Percentiles rank a stretch among this genome's conserved stretches.
phyloP scores from a whole-genome alignment of 2,797 vertebrate genomes.

The Platalea minor region DNA sequence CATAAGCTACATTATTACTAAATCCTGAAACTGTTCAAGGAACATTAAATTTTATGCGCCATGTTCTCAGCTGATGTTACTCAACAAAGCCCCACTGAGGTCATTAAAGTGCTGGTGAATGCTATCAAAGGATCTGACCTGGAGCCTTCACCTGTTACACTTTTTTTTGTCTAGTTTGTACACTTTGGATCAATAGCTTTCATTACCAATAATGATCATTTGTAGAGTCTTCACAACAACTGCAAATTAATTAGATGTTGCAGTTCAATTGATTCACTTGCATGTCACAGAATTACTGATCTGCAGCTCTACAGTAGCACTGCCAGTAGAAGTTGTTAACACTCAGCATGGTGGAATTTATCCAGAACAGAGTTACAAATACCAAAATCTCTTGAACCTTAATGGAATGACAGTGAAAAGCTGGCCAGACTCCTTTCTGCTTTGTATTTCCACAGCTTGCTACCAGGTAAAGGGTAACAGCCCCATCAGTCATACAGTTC shows the following conservation, averaged over 20 bases:
- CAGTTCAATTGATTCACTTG: neutral
- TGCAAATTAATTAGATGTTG: constrained; percentile 12
- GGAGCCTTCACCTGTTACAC: neutral
- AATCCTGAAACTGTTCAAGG: constrained; percentile 14
- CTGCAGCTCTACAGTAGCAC: neutral
- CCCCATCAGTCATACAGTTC: too few relatives aligned
- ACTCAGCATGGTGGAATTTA: neutral
- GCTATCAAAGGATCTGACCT: neutral
- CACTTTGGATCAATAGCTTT: neutral
- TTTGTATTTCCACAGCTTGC: neutral
- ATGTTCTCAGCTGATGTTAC: neutral
- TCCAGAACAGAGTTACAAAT: neutral
- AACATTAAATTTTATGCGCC: constrained; percentile 19
- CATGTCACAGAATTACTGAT: neutral
- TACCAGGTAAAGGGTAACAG: neutral
- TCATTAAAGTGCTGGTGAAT: neutral
- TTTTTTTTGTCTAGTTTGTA: neutral
- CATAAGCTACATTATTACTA: neutral
- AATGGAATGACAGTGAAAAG: neutral
- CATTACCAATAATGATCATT: neutral
- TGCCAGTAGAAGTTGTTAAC: neutral
- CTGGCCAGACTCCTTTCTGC: neutral
- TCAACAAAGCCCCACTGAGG: neutral
- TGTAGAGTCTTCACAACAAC: neutral
- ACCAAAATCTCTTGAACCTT: neutral